Conservation (phyloP, 2,888 invertebrate species). For the Trilocha varians region DNA sequence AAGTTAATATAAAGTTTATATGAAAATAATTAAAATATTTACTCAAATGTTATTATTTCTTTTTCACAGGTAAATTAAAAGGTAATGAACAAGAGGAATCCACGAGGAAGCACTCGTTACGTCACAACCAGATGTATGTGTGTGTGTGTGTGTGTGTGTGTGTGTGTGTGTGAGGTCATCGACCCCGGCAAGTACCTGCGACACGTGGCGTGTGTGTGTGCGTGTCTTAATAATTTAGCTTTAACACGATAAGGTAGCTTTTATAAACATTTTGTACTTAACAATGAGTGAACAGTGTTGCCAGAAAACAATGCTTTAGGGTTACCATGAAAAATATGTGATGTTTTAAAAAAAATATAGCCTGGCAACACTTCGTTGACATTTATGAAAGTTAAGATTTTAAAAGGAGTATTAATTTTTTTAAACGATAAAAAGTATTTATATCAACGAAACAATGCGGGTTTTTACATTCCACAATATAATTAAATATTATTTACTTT, state of each 20-base stretch:
- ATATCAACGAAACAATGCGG: neutral
- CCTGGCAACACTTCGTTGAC: neutral
- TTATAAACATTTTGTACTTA: neutral
- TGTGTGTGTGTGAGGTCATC: neutral
- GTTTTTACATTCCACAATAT: neutral
- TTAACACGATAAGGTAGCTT: neutral
- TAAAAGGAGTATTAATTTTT: too few relatives aligned
- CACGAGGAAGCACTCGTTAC: too few relatives aligned
- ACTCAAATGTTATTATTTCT: too few relatives aligned
- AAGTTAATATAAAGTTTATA: too few relatives aligned
- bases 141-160: too few relatives aligned
- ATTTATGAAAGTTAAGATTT: too few relatives aligned
- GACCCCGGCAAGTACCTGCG: neutral
- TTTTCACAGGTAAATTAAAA: too few relatives aligned
- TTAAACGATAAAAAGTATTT: too few relatives aligned
- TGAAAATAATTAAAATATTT: too few relatives aligned
- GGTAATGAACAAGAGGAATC: too few relatives aligned
- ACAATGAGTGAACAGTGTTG: neutral
- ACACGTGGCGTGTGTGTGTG: neutral
- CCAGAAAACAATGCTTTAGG: neutral
- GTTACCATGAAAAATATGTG: neutral
- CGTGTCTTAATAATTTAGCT: neutral
- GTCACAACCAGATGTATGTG: too few relatives aligned
- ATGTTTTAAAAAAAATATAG: neutral
- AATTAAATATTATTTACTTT: neutral